Evolutionary conservation across 1,140 invertebrate genomes (phyloP).

Genomic region (Liolophura sinensis): DNA sequence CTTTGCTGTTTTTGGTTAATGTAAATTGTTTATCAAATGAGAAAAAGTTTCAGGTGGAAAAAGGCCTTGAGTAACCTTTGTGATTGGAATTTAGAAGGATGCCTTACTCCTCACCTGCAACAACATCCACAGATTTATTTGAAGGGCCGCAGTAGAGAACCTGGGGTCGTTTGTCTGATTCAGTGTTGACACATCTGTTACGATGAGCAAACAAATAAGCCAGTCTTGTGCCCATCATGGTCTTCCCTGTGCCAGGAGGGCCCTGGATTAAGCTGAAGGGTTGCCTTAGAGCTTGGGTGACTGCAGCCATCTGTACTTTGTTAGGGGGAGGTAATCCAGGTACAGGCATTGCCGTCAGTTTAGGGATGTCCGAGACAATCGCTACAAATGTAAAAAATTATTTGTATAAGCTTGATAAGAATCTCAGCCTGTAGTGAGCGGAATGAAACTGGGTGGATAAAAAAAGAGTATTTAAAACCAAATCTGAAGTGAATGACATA

Average conservation of each 20-base stretch:
- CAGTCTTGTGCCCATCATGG: conserved; percentile 33
- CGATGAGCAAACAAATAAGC: conserved; percentile 30
- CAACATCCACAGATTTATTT: conserved; percentile 46
- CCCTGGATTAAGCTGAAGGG: conserved; percentile 46
- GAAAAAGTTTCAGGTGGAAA: too few species aligned
- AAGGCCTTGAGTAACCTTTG: too few species aligned
- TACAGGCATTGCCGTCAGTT: conserved; percentile 9
- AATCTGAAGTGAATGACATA: too few species aligned
- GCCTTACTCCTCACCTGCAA: conserved; percentile 35
- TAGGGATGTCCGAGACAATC: not conserved
- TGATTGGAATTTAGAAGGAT: too few species aligned
- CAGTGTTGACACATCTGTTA: conserved; percentile 29
- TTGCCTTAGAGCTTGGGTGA: conserved; percentile 29
- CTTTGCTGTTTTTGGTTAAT: too few species aligned
- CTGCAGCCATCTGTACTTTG: conserved; percentile 34
- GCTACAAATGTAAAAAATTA: conserved; percentile 2
- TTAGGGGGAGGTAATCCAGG: conserved; percentile 22
- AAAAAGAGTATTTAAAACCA: too few species aligned
- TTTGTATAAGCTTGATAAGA: not conserved
- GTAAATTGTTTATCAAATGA: too few species aligned
- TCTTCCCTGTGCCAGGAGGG: conserved; percentile 50
- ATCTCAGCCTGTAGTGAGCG: not conserved
- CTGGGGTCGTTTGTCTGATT: conserved; percentile 20
- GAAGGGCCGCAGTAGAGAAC: conserved; percentile 50
- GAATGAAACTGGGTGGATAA: too few species aligned